phyloP scores from a whole-genome alignment of 2,797 vertebrate genomes.

The Sitta carolinensis region DNA sequence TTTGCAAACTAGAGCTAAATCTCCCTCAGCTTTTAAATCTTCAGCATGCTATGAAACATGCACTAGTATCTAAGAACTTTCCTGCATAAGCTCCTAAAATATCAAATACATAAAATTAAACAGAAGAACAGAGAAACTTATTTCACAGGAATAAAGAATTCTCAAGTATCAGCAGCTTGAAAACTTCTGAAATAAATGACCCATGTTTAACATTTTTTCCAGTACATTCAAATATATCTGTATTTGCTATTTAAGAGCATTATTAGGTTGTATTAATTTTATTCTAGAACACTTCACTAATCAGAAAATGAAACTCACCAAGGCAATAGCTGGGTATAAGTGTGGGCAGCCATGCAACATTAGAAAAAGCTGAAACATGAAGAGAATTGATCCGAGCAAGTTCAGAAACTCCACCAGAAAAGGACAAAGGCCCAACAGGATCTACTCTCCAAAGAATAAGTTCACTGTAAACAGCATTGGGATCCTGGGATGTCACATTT shows the following conservation, averaged over 20 bases:
- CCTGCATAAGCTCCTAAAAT: background rate
- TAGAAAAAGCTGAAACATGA: slow-evolving; percentile 94
- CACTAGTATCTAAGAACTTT: background rate
- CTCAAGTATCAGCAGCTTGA: background rate
- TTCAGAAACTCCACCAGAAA: slow-evolving; percentile 96
- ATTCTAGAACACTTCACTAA: background rate
- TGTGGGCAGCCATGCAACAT: slow-evolving; percentile 95
- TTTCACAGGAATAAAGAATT: background rate
- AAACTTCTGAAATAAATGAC: background rate
- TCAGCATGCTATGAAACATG: background rate
- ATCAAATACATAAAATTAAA: background rate
- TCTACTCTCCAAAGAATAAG: slow-evolving; percentile 98
- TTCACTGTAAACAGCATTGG: slow-evolving; percentile 93
- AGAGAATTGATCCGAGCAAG: slow-evolving; percentile 97
- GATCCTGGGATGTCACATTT: slow-evolving; percentile 84
- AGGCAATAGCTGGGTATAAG: slow-evolving; percentile 97
- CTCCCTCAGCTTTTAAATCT: background rate
- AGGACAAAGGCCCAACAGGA: slow-evolving; percentile 93
- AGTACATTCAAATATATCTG: background rate
- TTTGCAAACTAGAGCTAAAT: background rate
- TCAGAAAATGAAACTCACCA: slow-evolving; percentile 79
- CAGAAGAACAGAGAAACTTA: background rate
- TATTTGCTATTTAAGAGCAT: background rate
- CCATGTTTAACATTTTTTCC: background rate
- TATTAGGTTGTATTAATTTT: background rate